phyloP scores from a whole-genome alignment of 1,140 invertebrate species.

The Euura lappo region DNA sequence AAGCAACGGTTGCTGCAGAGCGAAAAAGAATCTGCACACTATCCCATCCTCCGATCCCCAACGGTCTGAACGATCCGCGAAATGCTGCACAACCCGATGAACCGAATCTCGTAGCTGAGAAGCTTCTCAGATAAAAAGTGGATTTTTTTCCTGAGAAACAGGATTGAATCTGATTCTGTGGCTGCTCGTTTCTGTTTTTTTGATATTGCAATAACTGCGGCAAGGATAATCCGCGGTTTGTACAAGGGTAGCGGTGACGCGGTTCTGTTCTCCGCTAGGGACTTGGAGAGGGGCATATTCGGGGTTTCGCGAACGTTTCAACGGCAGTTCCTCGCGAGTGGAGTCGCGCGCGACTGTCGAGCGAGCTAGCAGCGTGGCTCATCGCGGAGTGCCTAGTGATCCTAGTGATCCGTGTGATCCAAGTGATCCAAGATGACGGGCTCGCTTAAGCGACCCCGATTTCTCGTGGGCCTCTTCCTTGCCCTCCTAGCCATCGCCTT shows the following conservation, averaged over 20 bases:
- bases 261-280: conserved; percentile 26
- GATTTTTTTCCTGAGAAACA: background rate
- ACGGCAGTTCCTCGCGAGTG: conserved; percentile 54
- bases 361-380: conserved; percentile 52
- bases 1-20: background rate
- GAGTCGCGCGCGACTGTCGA: conserved; percentile 50
- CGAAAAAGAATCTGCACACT: conserved; percentile 8
- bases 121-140: too few relatives aligned
- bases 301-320: conserved; percentile 44
- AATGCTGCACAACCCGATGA: background rate
- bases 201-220: background rate
- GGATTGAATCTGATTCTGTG: background rate
- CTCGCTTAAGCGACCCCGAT: conserved; percentile 55
- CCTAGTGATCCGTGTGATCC: conserved; percentile 8
- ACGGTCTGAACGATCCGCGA: background rate
- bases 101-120: background rate
- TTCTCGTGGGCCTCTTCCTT: conserved; percentile 53
- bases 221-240: background rate
- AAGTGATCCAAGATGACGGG: conserved; percentile 53
- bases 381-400: conserved; percentile 52
- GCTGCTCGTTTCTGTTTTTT: too few relatives aligned
- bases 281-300: conserved; percentile 16
- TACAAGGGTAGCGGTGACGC: background rate
- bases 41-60: too few relatives aligned
- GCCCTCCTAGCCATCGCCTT: conserved; percentile 53